Conservation (phyloP, 2,113 vertebrate species). For the Eonycteris spelaea region DNA sequence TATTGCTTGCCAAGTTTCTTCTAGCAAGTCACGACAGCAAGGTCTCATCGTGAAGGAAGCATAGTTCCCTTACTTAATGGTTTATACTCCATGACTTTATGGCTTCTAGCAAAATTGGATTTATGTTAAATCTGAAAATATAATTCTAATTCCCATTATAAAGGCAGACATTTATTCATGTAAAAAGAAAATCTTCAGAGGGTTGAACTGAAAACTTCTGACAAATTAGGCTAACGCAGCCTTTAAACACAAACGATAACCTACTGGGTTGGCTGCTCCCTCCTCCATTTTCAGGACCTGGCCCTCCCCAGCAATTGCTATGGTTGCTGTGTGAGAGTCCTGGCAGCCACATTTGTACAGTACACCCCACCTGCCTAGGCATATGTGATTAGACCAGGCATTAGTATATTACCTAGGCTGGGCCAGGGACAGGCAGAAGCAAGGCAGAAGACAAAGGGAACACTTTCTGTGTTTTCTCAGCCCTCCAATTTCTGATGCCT, state of each 20-base stretch:
- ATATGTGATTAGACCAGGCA: background rate
- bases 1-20: background rate
- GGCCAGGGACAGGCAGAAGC: background rate
- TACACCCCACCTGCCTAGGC: background rate
- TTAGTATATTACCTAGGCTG: background rate
- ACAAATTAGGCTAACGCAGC: background rate
- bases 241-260: background rate
- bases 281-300: background rate
- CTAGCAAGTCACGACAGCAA: background rate
- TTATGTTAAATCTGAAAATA: slow-evolving; percentile 1
- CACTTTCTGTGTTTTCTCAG: background rate
- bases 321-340: background rate
- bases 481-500: background rate
- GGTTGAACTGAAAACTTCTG: background rate
- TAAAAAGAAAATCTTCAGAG: background rate
- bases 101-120: background rate
- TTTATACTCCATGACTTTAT: background rate
- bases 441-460: background rate
- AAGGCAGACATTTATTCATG: background rate
- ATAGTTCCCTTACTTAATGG: background rate
- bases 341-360: background rate
- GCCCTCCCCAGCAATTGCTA: background rate
- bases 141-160: slow-evolving; percentile 20
- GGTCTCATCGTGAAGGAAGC: background rate
- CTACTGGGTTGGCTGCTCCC: background rate